Conservation (phyloP, 2,113 vertebrate species). For the Irena cyanogastra region DNA sequence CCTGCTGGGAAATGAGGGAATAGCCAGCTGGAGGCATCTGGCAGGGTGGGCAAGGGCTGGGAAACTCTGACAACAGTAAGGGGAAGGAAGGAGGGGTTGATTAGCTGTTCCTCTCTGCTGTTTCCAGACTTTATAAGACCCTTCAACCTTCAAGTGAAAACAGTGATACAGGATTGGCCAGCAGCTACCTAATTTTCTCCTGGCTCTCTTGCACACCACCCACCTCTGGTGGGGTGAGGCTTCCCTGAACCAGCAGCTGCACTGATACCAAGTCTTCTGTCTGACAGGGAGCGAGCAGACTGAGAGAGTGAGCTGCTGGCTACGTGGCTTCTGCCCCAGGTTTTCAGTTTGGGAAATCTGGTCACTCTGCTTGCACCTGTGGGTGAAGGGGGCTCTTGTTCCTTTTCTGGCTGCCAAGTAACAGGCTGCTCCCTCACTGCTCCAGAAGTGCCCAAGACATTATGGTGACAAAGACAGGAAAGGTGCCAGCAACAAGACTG, state of each 20-base stretch:
- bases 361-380: background rate
- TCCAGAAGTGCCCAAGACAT: background rate
- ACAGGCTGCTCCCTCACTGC: background rate
- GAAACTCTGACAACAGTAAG: background rate
- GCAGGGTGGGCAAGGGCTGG: background rate
- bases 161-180: background rate
- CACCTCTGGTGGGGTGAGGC: background rate
- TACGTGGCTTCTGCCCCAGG: background rate
- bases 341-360: background rate
- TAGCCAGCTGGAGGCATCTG: background rate
- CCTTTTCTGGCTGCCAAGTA: background rate
- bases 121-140: background rate
- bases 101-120: background rate
- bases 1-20: background rate
- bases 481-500: background rate
- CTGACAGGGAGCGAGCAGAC: background rate
- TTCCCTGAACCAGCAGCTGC: background rate
- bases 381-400: background rate
- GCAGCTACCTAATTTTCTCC: background rate
- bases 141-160: constrained; percentile 15
- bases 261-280: background rate
- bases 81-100: background rate
- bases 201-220: background rate
- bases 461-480: background rate
- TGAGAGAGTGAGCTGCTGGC: background rate